phyloP scores from a whole-genome alignment of 1,140 invertebrate genomes.

The Heliconius hewitsoni region DNA sequence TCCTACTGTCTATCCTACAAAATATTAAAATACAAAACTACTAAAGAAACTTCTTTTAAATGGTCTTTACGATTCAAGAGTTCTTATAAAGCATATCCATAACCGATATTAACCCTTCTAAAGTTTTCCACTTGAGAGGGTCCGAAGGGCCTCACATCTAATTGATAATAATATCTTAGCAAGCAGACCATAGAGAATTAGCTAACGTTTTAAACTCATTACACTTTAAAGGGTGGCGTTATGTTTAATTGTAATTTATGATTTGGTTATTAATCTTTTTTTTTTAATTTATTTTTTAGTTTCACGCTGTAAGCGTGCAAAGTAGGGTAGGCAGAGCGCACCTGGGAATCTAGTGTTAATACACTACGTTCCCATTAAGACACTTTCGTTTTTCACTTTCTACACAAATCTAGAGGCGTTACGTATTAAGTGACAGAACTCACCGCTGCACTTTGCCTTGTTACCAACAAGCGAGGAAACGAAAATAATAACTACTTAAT shows the following conservation, averaged over 20 bases:
- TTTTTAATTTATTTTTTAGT: not conserved
- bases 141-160: slow-evolving; percentile 24
- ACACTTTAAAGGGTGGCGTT: slow-evolving; percentile 27
- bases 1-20: not conserved
- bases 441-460: too few relatives aligned
- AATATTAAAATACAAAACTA: not conserved
- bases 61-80: not conserved
- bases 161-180: slow-evolving; percentile 38
- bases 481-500: too few relatives aligned
- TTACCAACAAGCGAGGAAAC: too few relatives aligned
- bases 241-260: slow-evolving; percentile 27
- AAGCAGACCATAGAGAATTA: slow-evolving; percentile 37
- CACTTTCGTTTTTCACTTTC: not conserved
- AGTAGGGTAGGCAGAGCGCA: not conserved
- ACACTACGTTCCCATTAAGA: not conserved
- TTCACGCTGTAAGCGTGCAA: not conserved
- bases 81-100: not conserved
- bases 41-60: not conserved
- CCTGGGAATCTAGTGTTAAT: not conserved
- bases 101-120: slow-evolving; percentile 20
- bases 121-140: slow-evolving; percentile 12
- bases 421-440: too few relatives aligned
- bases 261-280: not conserved
- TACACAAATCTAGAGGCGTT: too few relatives aligned
- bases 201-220: slow-evolving; percentile 26